Conservation (phyloP, 2,888 invertebrate genomes). For the Bibio marci region DNA sequence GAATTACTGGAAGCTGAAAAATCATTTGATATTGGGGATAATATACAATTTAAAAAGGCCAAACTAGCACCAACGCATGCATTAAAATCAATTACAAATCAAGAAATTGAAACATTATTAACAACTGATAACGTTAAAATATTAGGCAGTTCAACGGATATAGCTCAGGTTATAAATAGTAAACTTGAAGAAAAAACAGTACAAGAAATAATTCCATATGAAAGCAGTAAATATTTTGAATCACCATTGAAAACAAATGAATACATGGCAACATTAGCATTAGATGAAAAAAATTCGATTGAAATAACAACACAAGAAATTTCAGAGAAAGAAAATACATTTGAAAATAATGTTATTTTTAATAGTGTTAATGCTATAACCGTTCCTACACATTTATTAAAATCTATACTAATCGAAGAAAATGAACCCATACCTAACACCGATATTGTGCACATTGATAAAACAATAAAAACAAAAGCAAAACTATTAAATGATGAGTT, state of each 20-base stretch:
- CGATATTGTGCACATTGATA: too few species aligned
- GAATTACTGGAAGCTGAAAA: not conserved
- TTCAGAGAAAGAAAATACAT: not conserved
- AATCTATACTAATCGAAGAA: too few species aligned
- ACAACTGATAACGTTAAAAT: too few species aligned
- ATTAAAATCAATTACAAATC: slow-evolving; percentile 6
- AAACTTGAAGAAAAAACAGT: slow-evolving; percentile 21
- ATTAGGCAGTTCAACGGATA: too few species aligned
- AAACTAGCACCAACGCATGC: slow-evolving; percentile 3
- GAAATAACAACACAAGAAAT: not conserved
- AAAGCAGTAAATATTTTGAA: not conserved
- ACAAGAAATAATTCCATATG: slow-evolving; percentile 25
- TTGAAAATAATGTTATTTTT: too few species aligned
- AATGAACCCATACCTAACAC: too few species aligned
- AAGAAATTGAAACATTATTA: slow-evolving; percentile 4
- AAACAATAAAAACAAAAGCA: too few species aligned
- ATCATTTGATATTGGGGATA: not conserved
- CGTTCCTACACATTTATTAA: too few species aligned
- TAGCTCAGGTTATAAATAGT: too few species aligned
- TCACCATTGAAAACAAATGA: slow-evolving; percentile 26
- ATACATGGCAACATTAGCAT: not conserved
- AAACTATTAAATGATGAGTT: too few species aligned
- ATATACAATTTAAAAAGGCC: not conserved
- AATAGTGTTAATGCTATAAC: too few species aligned
- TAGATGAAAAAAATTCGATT: not conserved